Percentiles rank a stretch among this genome's conserved stretches.
Evolutionary conservation across 1,140 invertebrate genomes (phyloP).

Genomic region (Dendrolimus kikuchii): DNA sequence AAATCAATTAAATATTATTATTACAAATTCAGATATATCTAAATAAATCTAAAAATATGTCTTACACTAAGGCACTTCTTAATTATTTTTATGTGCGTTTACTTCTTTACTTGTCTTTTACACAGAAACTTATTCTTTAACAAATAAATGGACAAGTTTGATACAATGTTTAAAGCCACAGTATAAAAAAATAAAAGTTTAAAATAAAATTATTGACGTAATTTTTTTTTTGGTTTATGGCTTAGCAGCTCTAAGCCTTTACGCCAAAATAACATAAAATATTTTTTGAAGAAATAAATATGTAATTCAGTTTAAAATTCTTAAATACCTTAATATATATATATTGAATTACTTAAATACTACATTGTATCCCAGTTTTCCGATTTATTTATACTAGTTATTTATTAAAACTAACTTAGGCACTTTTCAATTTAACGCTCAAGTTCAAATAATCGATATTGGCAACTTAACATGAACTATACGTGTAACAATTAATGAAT

Average conservation of each 20-base stretch:
- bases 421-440: slow-evolving; percentile 9
- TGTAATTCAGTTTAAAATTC: no score
- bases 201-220: no score
- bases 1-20: no score
- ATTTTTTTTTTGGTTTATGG: no score
- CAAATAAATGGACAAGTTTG: background rate
- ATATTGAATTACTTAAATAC: no score
- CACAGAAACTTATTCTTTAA: background rate
- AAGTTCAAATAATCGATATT: slow-evolving; percentile 2
- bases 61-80: slow-evolving; percentile 24
- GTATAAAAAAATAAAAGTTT: no score
- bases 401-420: slow-evolving; percentile 7
- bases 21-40: background rate
- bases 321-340: no score
- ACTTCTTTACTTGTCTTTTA: slow-evolving; percentile 2
- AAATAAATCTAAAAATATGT: slow-evolving; percentile 15
- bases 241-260: no score
- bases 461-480: slow-evolving; percentile 5
- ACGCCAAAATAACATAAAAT: no score
- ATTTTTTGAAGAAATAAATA: no score
- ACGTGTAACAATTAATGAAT: background rate
- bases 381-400: background rate
- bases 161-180: background rate
- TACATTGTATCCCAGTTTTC: slow-evolving; percentile 7
- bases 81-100: slow-evolving; percentile 17